Percentiles rank a stretch among this genome's conserved stretches.
Conservation (phyloP, 2,797 vertebrate genomes). For the Gorsachius magnificus region DNA sequence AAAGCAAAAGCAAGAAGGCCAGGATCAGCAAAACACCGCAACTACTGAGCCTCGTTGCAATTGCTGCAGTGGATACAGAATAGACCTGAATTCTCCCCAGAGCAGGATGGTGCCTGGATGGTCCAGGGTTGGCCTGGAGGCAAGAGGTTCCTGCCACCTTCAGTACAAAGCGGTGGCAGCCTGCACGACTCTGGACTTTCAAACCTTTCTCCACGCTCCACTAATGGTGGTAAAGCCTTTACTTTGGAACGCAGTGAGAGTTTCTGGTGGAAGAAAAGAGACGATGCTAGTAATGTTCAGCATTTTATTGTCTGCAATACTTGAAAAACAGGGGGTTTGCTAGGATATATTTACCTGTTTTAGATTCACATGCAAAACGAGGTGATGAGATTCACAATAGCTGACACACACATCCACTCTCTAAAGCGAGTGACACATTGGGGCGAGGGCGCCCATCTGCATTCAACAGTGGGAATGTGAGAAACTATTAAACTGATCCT, state of each 20-base stretch:
- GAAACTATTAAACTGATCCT: not conserved
- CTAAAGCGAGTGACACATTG: rapidly evolving
- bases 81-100: not conserved
- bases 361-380: rapidly evolving
- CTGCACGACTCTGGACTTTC: rapidly evolving
- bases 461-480: not conserved
- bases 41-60: rapidly evolving
- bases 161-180: not conserved
- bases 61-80: not conserved
- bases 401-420: not conserved
- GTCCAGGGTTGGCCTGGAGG: not conserved
- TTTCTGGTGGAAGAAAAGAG: not conserved
- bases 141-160: not conserved
- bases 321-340: not conserved
- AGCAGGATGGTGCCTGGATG: not conserved
- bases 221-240: not conserved
- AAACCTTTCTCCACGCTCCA: not conserved
- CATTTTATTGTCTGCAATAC: rapidly evolving
- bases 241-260: rapidly evolving
- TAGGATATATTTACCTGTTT: not conserved
- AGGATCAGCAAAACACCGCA: rapidly evolving
- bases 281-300: rapidly evolving
- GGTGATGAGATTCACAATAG: not conserved
- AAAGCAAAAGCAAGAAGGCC: not conserved
- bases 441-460: rapidly evolving